Conservation (phyloP, 2,797 vertebrate genomes). For the Poeciliopsis infans region DNA sequence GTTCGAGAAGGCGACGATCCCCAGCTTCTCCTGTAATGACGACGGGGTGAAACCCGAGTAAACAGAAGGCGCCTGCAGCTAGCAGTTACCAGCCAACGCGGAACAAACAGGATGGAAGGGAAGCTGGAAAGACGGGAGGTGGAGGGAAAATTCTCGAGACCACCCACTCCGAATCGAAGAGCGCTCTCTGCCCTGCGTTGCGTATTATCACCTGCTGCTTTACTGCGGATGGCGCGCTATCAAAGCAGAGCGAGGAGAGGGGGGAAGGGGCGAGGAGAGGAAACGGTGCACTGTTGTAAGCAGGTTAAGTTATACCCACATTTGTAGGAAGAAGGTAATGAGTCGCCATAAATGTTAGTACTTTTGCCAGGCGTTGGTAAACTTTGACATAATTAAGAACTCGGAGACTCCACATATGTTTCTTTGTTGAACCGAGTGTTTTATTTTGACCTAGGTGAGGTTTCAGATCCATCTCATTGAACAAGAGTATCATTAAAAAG, state of each 20-base stretch:
- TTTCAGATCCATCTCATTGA: neutral
- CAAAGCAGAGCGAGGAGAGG: constrained; percentile 41
- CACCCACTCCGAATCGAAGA: constrained; percentile 65
- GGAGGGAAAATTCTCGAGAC: constrained; percentile 53
- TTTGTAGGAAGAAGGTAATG: neutral
- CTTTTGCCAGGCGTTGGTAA: neutral
- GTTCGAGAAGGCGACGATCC: neutral
- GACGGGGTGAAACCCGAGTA: constrained; percentile 7
- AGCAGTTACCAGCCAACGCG: constrained; percentile 5
- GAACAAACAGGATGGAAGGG: constrained; percentile 15
- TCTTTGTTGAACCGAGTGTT: neutral
- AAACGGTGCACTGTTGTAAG: neutral
- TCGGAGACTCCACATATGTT: neutral
- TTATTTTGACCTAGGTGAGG: neutral
- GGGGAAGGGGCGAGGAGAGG: constrained; percentile 1
- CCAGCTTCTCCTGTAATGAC: neutral
- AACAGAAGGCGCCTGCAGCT: constrained; percentile 25
- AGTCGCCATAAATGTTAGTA: neutral
- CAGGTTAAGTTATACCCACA: constrained; percentile 1
- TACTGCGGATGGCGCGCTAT: constrained; percentile 69
- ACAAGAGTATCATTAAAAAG: neutral
- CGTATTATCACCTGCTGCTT: constrained; percentile 69
- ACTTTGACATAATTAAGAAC: neutral
- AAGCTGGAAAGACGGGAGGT: constrained; percentile 1
- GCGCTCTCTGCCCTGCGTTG: constrained; percentile 46